These are phyloP conservation scores for Alcedo atthis DNA, from an alignment of 2,797 vertebrate species.

Conservation along the genomic window DNA sequence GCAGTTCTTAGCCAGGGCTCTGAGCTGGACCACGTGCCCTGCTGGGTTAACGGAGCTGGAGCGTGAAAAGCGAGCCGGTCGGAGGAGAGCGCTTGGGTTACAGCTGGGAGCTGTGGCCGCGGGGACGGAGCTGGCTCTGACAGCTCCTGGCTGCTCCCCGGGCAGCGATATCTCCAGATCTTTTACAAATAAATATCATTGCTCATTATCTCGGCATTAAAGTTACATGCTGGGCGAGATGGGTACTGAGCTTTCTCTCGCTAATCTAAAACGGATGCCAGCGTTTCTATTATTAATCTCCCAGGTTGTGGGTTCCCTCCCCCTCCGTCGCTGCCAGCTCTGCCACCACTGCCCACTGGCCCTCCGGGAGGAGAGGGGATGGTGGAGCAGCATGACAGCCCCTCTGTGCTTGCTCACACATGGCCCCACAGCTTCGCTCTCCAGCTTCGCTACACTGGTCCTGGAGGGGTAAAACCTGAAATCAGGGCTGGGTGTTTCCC, in stretches of 20 bases:
- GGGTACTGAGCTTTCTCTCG: slow-evolving; percentile 45
- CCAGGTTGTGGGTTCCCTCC: not conserved
- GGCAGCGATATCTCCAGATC: slow-evolving; percentile 63
- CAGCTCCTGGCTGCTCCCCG: slow-evolving; percentile 31
- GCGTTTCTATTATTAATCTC: slow-evolving; percentile 46
- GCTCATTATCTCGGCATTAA: slow-evolving; percentile 65
- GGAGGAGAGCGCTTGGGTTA: not conserved
- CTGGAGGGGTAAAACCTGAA: not conserved
- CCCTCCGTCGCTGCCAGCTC: not conserved
- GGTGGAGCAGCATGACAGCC: not conserved
- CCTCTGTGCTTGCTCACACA: rapidly evolving
- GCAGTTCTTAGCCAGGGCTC: slow-evolving; percentile 31
- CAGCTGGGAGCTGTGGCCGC: not conserved
- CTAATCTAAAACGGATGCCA: slow-evolving; percentile 54
- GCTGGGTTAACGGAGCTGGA: not conserved
- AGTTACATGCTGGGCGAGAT: slow-evolving; percentile 58
- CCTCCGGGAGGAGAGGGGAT: not conserved
- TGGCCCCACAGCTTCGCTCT: not conserved
- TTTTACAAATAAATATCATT: slow-evolving; percentile 69
- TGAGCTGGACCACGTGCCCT: not conserved
- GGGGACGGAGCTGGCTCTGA: not conserved
- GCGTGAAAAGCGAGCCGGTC: not conserved
- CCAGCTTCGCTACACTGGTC: rapidly evolving
- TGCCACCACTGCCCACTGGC: not conserved
- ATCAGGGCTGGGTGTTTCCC: rapidly evolving